Evolutionary conservation across 1,140 invertebrate species (phyloP), one percentile per base, ranked within the genome.

Genomic region (Antheraea pernyi): DNA sequence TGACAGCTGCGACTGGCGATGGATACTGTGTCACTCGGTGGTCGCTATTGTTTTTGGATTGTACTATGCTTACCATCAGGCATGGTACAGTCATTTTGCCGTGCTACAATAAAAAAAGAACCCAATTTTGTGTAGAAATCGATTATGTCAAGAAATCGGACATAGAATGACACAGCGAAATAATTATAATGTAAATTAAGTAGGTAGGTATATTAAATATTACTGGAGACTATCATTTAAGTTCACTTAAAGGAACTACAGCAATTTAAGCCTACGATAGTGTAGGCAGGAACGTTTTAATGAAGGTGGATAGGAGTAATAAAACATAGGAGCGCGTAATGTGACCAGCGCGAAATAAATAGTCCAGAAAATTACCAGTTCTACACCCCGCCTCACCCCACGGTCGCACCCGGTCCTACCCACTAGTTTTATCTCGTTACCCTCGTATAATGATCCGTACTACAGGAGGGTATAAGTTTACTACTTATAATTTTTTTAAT

Each of bases 331-430:
- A 63, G 62, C 30, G 62, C 72, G 70, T 78, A 83, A 76, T 82
- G 82, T 74, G 77, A 84, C 80, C 80, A 76, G 76, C 58, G 65
- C 48, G 71, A 78, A 83, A 84, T 82, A 82, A 84, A 84, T 84
- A 84, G 82, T 82, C 77, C 82, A 81, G 82, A 84, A 84, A 84
- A 84, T 84, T 81, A 77, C 80, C 72, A 63, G 53, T 53, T 42
- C 69, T 3, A 53, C 65, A 39, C 59, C 69, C 66, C 59, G 0
- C 6, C 58, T 48, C 59, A 60, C 37, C 8, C 60, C 58, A 59
- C 19, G 8, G 30, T 8, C 53, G n/a, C 48, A 10, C 46, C 46
- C 46, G 46, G 46, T 5, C 4, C 11, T 6, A n/a, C 46, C 46
- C 13, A 9, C n/a, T 64, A 61, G 62, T 64, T 65, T 65, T 48